Evolutionary conservation across 2,797 vertebrate species (phyloP), one percentile per base, ranked within the genome.

Genomic region (Xiphophorus birchmanni): DNA sequence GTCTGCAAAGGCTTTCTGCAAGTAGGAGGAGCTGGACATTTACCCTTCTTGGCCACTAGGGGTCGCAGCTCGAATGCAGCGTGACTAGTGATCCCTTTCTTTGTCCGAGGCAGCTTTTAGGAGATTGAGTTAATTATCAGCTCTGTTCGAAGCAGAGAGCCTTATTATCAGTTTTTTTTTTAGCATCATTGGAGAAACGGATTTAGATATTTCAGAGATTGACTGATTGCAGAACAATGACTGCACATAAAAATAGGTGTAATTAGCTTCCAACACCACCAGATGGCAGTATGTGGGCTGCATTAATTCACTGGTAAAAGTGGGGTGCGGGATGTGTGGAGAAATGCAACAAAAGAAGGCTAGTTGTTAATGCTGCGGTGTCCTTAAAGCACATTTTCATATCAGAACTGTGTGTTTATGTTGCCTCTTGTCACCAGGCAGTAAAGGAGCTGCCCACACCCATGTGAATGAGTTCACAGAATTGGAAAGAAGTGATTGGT

Each of bases 391-490:
- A 86, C 77, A 81, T 75, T 92, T 86, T 91, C 85, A 93, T 78
- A 18, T 86, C 84, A 84, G 90, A 91, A 88, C 79, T 96, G 91
- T 97, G 90, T 97, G 95, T 97, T 97, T 97, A 97, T 96, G 96
- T 98, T 97, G 96, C 96, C 97, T 98, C 89, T 98, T 97, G 95
- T 96, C 95, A 98, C 96, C 96, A 97, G 97, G 97, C 96, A 97
- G 97, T 97, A 98, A 96, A 96, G 96, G 96, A 97, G 96, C 96
- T 91, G 96, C 96, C 95, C 96, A 65, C 96, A 95, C 95, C 95
- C 96, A 96, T 96, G 96, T 97, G 94, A 96, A 96, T 96, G 96
- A 96, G 95, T 97, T 96, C 94, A 95, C 94, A 96, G 92, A 93
- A 95, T 94, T 96, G 96, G 96, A 94, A 96, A 95, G 93, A 94